phyloP scores from a whole-genome alignment of 2,797 vertebrate genomes.

The Cynodonichthys magdalenae region DNA sequence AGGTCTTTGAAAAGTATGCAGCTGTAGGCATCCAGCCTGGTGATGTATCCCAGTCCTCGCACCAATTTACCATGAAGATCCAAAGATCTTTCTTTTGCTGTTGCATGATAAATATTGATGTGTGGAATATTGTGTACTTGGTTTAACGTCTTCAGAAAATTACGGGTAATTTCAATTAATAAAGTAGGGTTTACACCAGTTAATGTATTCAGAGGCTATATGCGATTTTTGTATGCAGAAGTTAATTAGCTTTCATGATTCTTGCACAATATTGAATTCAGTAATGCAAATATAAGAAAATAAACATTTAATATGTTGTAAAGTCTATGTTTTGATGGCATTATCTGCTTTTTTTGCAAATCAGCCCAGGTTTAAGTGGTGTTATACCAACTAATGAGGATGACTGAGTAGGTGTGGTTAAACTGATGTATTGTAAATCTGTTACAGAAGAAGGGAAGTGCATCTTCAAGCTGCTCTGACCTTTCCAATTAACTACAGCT shows the following conservation, averaged over 20 bases:
- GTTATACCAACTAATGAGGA: background rate
- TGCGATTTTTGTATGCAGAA: background rate
- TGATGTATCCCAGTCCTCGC: constrained; percentile 39
- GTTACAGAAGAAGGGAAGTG: constrained; percentile 17
- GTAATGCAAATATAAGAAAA: background rate
- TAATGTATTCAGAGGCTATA: background rate
- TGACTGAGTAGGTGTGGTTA: constrained; percentile 6
- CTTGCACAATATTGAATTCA: background rate
- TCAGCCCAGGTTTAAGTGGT: background rate
- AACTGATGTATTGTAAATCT: constrained; percentile 21
- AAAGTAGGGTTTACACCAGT: background rate
- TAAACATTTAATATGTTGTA: too few relatives aligned
- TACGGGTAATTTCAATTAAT: background rate
- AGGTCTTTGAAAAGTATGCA: constrained; percentile 47
- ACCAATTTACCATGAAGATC: constrained; percentile 40
- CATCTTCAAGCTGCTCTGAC: constrained; percentile 46
- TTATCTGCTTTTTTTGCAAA: background rate
- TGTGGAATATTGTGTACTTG: background rate
- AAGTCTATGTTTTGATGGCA: too few relatives aligned
- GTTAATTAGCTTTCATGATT: background rate
- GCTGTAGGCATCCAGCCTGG: constrained; percentile 23
- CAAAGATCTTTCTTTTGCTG: constrained; percentile 21
- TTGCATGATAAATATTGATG: constrained; percentile 5
- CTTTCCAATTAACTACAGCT: constrained; percentile 53
- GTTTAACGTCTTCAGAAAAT: constrained; percentile 2